Percentiles rank a stretch among this genome's conserved stretches.
Evolutionary conservation across 2,888 invertebrate genomes (phyloP).

Genomic region (Chaetogeoica ovagalla): DNA sequence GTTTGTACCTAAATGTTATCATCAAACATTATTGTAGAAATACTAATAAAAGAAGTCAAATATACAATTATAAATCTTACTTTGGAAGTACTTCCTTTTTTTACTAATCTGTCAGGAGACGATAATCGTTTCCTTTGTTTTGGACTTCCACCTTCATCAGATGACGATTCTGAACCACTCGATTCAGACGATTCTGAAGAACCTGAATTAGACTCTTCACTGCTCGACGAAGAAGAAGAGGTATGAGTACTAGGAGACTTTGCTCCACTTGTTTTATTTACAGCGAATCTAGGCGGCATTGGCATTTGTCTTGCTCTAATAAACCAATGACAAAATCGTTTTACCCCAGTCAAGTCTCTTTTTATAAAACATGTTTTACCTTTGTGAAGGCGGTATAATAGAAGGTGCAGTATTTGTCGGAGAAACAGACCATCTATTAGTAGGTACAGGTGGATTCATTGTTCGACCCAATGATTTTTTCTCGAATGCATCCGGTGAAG

Average conservation of each 20-base stretch:
- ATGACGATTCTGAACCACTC: constrained; percentile 64
- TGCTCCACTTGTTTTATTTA: constrained; percentile 26
- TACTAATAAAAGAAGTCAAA: background rate
- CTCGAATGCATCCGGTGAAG: constrained; percentile 39
- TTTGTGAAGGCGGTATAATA: constrained; percentile 20
- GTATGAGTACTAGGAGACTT: constrained; percentile 40
- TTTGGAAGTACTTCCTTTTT: constrained; percentile 22
- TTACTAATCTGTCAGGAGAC: constrained; percentile 17
- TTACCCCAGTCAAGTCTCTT: background rate
- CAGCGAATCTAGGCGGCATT: constrained; percentile 44
- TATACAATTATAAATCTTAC: background rate
- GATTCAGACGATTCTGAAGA: constrained; percentile 64
- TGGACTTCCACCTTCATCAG: constrained; percentile 59
- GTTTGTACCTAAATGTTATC: constrained; percentile 10
- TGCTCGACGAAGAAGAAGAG: constrained; percentile 46
- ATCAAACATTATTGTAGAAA: background rate
- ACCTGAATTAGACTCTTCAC: constrained; percentile 57
- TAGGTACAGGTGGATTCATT: constrained; percentile 49
- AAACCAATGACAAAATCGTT: background rate
- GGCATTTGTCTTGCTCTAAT: constrained; percentile 48
- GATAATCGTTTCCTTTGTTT: constrained; percentile 25
- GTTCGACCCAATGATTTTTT: constrained; percentile 36
- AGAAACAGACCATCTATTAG: constrained; percentile 49
- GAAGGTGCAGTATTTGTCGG: constrained; percentile 25
- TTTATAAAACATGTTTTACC: constrained; percentile 7